Evolutionary conservation across 2,888 invertebrate genomes (phyloP), one percentile per base, ranked within the genome.

Genomic region (Philopedon plagiatum): DNA sequence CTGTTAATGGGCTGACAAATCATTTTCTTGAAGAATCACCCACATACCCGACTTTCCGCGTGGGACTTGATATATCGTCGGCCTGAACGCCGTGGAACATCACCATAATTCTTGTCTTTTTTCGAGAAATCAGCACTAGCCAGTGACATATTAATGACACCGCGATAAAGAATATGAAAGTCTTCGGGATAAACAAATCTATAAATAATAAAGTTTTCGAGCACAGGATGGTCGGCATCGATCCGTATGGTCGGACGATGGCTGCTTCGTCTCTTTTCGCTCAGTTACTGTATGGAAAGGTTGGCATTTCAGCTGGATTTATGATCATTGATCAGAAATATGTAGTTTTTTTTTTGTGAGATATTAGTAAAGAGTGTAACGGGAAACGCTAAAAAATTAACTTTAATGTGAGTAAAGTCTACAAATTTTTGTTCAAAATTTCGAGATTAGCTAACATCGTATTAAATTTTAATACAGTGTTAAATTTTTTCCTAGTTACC

Each of bases 111-210:
- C 83, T 83, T 84, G 81, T 83, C 83, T 76, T 80, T 79, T 80
- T 81, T 81, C 80, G 82, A 82, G 83, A 83, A 83, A 83, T 83
- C 82, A 81, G 82, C 83, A 79, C 81, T 81, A 81, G 64, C 64
- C 79, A 80, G 79, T 83, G 84, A 84, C 83, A 84, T 83, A 83
- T 84, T 84, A 84, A 84, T 82, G 84, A 83, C 83, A 80, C 81
- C 81, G 76, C 81, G 83, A 82, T 83, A 83, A 83, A 83, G 83
- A 83, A 84, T 84, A 84, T 82, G 83, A 83, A 83, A 83, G 83
- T 83, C 83, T 82, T 79, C 80, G 79, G 78, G 81, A 84, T 84
- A 84, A 84, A 84, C 84, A 84, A 83, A 84, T 85, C 82, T 83
- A 84, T 83, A 83, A 83, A 83, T 83, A 83, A 82, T 82, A 82